Percentiles rank a stretch among this genome's conserved stretches.
Evolutionary conservation across 2,797 vertebrate species (phyloP).

Genomic region (Tenualosa ilisha): DNA sequence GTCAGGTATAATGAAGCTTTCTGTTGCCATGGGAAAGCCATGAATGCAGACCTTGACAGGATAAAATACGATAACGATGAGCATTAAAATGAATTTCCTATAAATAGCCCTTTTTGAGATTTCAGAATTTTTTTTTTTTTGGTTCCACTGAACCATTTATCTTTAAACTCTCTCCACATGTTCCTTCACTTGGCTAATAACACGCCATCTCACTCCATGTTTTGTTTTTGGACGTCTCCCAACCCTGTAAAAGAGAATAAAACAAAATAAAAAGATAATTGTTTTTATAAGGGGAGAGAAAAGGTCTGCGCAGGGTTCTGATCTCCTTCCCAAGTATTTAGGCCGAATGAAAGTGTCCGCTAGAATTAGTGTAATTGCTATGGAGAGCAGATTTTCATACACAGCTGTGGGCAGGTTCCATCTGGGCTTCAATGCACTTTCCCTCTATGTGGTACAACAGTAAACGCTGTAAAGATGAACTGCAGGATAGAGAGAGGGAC

Average conservation of each 20-base stretch:
- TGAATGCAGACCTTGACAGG: conserved; percentile 42
- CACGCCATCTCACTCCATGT: conserved; percentile 39
- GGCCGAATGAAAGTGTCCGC: conserved; percentile 44
- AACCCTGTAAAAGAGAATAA: conserved; percentile 49
- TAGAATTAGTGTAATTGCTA: conserved; percentile 48
- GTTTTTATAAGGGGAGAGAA: conserved; percentile 51
- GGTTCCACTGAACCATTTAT: conserved; percentile 42
- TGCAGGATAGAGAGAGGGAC: neutral
- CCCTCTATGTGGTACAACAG: conserved; percentile 4
- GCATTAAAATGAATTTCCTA: conserved; percentile 51
- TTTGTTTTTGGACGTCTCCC: conserved; percentile 41
- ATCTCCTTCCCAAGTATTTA: conserved; percentile 52
- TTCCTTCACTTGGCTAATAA: conserved; percentile 44
- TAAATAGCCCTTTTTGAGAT: conserved; percentile 42
- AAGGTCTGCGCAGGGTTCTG: conserved; percentile 48
- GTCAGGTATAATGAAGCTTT: conserved; percentile 39
- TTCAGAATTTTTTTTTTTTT: neutral
- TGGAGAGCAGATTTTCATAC: conserved; percentile 36
- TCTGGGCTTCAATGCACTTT: conserved; percentile 32
- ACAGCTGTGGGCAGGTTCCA: conserved; percentile 39
- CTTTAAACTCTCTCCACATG: conserved; percentile 58
- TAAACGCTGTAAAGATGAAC: conserved; percentile 28
- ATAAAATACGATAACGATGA: conserved; percentile 46
- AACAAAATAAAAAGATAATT: conserved; percentile 54
- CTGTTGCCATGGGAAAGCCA: conserved; percentile 35